Evolutionary conservation across 1,140 invertebrate genomes (phyloP), one percentile per base, ranked within the genome.

Genomic region (Druon quercuslanigerum): DNA sequence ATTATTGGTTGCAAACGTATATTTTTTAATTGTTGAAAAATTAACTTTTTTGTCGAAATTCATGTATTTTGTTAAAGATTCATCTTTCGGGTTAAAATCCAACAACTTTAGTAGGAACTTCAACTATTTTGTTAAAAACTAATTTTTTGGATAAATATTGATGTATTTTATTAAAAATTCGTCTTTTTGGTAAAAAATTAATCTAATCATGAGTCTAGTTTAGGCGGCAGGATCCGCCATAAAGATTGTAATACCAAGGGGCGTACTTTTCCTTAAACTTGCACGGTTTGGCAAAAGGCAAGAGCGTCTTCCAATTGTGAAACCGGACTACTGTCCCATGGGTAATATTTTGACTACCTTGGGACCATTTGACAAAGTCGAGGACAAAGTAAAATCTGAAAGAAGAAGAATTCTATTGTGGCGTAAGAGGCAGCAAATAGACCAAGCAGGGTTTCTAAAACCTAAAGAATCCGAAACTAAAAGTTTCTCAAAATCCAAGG

Each of bases 281-380:
- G 25, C 5, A 33, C 25, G 25, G 25, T 33, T 9, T 46, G 40
- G 40, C 40, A 46, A 46, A 46, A 46, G 40, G 60, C 14, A 66
- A 66, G 25, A 66, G 8, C 20, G 40, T 66, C 60, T 66, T 66
- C 40, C 25, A 66, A 16, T 46, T 46, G 40, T 46, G 0, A 11
- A 46, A 6, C 7, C 0, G 40, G 20, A 14, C 40, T 66, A 13
- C 60, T 66, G 60, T 66, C 60, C 60, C 60, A 33, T 66, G 46
- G 60, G 40, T n/a, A 66, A 66, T 66, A 66, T 66, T 66, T 7
- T 66, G 60, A 66, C 60, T 66, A 66, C 33, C 60, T 66, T 56
- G 25, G 3, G 25, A 33, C 25, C 25, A 33, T 33, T 33, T 33
- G 33, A 14, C 33, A 6, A 66, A 25, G 60, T 33, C 14, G 33